These are phyloP conservation scores for Pemphigus obesinymphae DNA, from an alignment of 1,140 invertebrate species.

Conservation along the genomic window DNA sequence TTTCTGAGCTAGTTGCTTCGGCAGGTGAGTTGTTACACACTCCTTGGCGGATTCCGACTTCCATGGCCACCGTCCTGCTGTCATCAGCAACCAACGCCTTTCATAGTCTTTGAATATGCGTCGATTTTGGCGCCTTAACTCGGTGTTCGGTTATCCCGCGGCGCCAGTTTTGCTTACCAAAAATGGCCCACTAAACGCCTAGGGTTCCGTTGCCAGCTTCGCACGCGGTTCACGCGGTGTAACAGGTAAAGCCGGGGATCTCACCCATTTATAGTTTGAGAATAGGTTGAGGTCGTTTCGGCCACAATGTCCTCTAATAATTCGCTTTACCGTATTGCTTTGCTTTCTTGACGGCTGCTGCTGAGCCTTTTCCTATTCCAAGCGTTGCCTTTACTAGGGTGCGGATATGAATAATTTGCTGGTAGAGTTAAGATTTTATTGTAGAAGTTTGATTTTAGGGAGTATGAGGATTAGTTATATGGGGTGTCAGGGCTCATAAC, in stretches of 20 bases:
- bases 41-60: conserved; percentile 85
- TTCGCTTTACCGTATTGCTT: conserved; percentile 78
- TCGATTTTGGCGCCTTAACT: conserved; percentile 66
- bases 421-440: too few species aligned
- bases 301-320: conserved; percentile 77
- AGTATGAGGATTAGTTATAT: too few species aligned
- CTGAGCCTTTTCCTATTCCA: too few species aligned
- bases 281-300: conserved; percentile 76
- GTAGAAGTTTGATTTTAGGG: too few species aligned
- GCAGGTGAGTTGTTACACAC: conserved; percentile 63
- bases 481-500: too few species aligned
- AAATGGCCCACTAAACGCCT: conserved; percentile 79
- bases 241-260: conserved; percentile 66
- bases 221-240: conserved; percentile 46
- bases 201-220: conserved; percentile 51
- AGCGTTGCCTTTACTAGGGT: too few species aligned
- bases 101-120: conserved; percentile 71
- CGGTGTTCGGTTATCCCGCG: conserved; percentile 63
- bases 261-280: conserved; percentile 85
- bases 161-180: conserved; percentile 89
- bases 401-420: too few species aligned
- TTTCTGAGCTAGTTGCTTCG: conserved; percentile 65
- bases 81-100: conserved; percentile 79
- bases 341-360: too few species aligned
- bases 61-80: conserved; percentile 86